A percentile compares a stretch with the other conserved stretches of the same genome.
Conservation (phyloP, 2,888 invertebrate genomes). For the Cantharis lateralis region DNA sequence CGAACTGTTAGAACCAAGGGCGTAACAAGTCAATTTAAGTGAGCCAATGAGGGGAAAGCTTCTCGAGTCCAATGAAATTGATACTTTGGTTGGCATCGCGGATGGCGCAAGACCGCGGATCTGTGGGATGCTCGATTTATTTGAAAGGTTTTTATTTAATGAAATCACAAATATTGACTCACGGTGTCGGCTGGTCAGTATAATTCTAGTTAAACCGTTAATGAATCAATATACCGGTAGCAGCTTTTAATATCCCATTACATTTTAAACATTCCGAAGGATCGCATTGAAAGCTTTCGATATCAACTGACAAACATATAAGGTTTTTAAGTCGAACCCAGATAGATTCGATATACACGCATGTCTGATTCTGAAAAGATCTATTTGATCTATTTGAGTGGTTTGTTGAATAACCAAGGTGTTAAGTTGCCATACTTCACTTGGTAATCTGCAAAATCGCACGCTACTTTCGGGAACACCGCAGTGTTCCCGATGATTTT, state of each 20-base stretch:
- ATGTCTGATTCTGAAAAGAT: constrained; percentile 31
- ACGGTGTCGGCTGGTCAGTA: not conserved
- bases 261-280: constrained; percentile 3
- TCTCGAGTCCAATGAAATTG: constrained; percentile 55
- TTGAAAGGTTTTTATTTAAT: not conserved
- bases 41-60: constrained; percentile 48
- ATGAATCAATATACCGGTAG: not conserved
- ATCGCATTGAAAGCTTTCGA: constrained; percentile 7
- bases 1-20: constrained; percentile 42
- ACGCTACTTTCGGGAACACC: not conserved
- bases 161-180: not conserved
- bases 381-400: constrained; percentile 23
- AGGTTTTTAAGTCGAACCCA: constrained; percentile 35
- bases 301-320: constrained; percentile 40
- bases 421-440: constrained; percentile 15
- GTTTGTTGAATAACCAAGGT: constrained; percentile 28
- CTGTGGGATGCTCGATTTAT: constrained; percentile 24
- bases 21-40: constrained; percentile 46
- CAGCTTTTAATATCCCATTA: not conserved
- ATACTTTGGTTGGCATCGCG: constrained; percentile 53
- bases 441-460: not conserved
- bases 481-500: no score
- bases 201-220: not conserved
- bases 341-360: constrained; percentile 36
- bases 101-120: constrained; percentile 37